Conservation (phyloP, 2,113 vertebrate species). For the Thunnus thynnus region DNA sequence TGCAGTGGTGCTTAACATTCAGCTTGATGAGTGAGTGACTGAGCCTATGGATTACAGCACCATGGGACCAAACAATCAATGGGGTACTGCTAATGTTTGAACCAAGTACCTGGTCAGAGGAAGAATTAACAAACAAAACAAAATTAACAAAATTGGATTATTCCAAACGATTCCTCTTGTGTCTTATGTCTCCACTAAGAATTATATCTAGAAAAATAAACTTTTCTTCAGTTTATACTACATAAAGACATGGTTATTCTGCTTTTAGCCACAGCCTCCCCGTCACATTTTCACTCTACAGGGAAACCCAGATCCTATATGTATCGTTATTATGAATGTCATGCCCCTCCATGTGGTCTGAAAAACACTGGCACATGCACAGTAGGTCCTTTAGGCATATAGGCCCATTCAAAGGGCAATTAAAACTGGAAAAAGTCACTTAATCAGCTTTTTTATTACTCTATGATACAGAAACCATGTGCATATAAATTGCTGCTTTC, state of each 20-base stretch:
- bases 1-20: conserved; percentile 8
- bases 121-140: neutral
- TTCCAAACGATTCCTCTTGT: neutral
- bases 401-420: conserved; percentile 58
- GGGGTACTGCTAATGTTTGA: neutral
- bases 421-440: conserved; percentile 59
- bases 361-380: conserved; percentile 28
- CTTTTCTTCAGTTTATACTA: conserved; percentile 6
- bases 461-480: conserved; percentile 38
- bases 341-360: conserved; percentile 33
- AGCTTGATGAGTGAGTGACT: conserved; percentile 9
- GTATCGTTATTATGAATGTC: conserved; percentile 45
- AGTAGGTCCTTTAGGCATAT: conserved; percentile 32
- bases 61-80: conserved; percentile 4
- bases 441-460: conserved; percentile 62
- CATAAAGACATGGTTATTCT: conserved; percentile 12
- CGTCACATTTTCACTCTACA: neutral
- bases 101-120: neutral
- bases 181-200: neutral
- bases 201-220: neutral
- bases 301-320: conserved; percentile 31
- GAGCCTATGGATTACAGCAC: conserved; percentile 12
- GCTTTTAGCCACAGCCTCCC: conserved; percentile 16
- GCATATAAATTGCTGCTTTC: conserved; percentile 62
- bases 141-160: neutral